Evolutionary conservation across 2,888 invertebrate species (phyloP), one percentile per base, ranked within the genome.

Genomic region (Brenthis ino): DNA sequence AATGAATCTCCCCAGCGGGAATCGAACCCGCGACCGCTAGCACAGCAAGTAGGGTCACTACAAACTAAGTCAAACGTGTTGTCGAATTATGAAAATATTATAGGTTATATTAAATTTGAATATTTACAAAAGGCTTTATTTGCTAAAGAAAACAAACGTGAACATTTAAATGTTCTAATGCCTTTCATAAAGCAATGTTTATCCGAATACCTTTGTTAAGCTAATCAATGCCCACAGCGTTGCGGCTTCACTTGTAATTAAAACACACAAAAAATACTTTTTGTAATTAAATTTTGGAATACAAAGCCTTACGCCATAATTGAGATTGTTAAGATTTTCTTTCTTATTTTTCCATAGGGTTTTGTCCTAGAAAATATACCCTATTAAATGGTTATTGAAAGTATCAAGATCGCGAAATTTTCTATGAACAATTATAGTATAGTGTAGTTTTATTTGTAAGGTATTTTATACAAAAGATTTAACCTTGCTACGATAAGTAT

Each of bases 191-290:
- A 58, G 16, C 58, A 53, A 58, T 54, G 54, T 53, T 58, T 66
- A 58, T 54, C 28, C 47, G 24, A 24, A 20, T n/a, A 51, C 33
- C 66, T 48, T 66, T 66, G 60, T 66, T 60, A 57, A 28, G 54
- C 60, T 66, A 66, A 66, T 66, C 66, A 66, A 60, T 66, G 66
- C 53, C 60, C 57, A 60, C 66, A 66, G 43, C 43, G 57, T 47
- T 43, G 57, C 54, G 66, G 66, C 54, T 60, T 66, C 57, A 16
- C 54, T 60, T 60, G 13, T 66, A 60, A 66, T 66, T 60, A 60
- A 66, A 66, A 48, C 37, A 51, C 51, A 53, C 47, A 33, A 28
- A 54, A 66, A 58, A 60, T 60, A 51, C 54, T 60, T 66, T 66
- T 66, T 20, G 47, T 60, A 60, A 66, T 66, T 66, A 48, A 60